Conservation (phyloP, 1,140 invertebrate genomes). For the Polyergus mexicanus region DNA sequence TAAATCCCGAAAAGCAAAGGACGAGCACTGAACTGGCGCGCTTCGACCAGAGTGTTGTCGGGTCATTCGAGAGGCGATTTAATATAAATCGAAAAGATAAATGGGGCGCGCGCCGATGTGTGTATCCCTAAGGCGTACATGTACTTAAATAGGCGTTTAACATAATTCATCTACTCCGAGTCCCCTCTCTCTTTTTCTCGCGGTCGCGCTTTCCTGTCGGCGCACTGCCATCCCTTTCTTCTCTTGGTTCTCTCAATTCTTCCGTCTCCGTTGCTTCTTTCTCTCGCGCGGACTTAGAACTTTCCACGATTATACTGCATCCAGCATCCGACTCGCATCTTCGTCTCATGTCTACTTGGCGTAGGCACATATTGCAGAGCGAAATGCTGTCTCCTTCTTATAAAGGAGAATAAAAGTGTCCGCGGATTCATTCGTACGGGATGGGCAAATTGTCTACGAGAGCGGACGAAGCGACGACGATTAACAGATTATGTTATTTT, state of each 20-base stretch:
- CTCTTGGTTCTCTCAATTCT: conserved; percentile 13
- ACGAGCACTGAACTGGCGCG: conserved; percentile 46
- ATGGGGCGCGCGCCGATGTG: conserved; percentile 78
- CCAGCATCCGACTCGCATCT: conserved; percentile 29
- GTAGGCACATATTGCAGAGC: conserved; percentile 55
- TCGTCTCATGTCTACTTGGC: conserved; percentile 6
- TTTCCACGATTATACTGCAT: conserved; percentile 42
- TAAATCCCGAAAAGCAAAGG: conserved; percentile 37
- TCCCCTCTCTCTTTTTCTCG: conserved; percentile 24
- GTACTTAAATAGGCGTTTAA: conserved; percentile 86
- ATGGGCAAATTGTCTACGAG: conserved; percentile 8
- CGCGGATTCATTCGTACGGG: not conserved
- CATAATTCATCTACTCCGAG: conserved; percentile 83
- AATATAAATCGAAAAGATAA: conserved; percentile 85
- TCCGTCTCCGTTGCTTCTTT: conserved; percentile 34
- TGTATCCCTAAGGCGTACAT: conserved; percentile 83
- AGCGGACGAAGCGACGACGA: not conserved
- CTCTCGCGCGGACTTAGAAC: conserved; percentile 36
- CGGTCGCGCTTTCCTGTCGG: conserved; percentile 32
- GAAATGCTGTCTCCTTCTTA: conserved; percentile 39
- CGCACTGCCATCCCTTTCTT: conserved; percentile 24
- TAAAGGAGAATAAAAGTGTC: conserved; percentile 32
- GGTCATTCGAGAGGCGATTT: conserved; percentile 80
- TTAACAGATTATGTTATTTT: not conserved
- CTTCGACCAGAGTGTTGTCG: conserved; percentile 66